These are phyloP conservation scores for Damaliscus lunatus DNA, from an alignment of 2,113 vertebrate genomes.

Conservation along the genomic window DNA sequence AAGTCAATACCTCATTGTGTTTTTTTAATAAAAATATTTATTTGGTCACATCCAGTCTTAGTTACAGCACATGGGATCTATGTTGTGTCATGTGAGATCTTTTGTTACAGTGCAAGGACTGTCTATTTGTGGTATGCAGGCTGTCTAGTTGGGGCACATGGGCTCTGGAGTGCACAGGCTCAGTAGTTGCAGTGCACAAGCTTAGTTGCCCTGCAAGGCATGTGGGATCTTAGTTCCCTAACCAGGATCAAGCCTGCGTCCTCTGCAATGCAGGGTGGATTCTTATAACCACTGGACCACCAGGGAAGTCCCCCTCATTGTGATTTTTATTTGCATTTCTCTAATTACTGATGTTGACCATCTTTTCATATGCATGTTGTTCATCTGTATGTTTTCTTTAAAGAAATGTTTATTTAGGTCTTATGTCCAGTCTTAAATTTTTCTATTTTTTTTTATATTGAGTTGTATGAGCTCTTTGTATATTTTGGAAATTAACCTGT, in stretches of 20 bases:
- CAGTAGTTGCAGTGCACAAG: background rate
- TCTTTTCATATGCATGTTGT: background rate
- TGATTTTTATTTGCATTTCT: background rate
- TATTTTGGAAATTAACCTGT: background rate
- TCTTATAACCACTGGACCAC: background rate
- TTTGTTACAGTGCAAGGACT: background rate
- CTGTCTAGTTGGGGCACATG: background rate
- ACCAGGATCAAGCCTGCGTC: background rate
- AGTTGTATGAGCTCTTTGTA: background rate
- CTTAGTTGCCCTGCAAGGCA: background rate
- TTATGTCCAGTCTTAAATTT: background rate
- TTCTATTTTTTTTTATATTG: background rate
- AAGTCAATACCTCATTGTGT: background rate
- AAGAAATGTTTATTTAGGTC: background rate
- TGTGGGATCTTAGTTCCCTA: background rate
- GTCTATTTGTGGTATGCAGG: background rate
- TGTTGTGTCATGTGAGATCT: background rate
- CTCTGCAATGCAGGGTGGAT: background rate
- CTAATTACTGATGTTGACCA: background rate
- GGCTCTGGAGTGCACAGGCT: background rate
- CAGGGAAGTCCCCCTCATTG: background rate
- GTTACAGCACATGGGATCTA: background rate
- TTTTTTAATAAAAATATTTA: background rate
- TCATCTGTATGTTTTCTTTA: background rate
- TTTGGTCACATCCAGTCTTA: background rate